Base-by-base conservation (phyloP, 2,888 invertebrate species). In the Amiota mariae region DNA sequence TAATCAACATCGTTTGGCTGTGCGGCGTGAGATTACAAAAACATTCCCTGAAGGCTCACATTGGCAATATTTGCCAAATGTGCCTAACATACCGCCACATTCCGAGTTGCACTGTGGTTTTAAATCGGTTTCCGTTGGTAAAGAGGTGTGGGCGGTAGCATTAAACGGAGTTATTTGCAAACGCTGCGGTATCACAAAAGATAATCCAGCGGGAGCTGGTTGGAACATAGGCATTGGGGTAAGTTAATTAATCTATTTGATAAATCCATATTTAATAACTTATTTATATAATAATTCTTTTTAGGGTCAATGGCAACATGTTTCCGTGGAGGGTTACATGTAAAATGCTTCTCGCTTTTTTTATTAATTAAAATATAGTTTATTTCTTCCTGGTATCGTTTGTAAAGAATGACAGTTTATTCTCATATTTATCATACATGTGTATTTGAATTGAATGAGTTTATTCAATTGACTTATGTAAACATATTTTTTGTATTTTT, bases 31-130 rank as follows among this genome's bases (percentile, higher is more conserved):
- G 86, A 93, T 97, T 70, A 94, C 94, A 3, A 90, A 91, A 49
- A 92, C 93, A 49, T 95, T 94, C 81, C 96, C 94, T 0, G 95
- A 95, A 87, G 97, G 97, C 47, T 95, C 95, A 36, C 93, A 94
- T 84, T 97, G 97, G 97, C 94, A 94, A 89, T 92, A 93, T 87
- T 88, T 94, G 71, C 91, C 91, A 4, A 90, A 92, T 72, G 91
- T 93, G 89, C 91, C 92, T 61, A 91, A 92, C 79, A 91, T 93
- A 84, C 90, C 93, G 48, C 92, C 92, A 51, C 91, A 92, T 78
- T 90, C 91, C 46, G 92, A 92, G 80, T 90, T 88, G 4, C 86
- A 85, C 61, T 82, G 88, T 51, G 92, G 93, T 20, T 95, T 95
- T 86, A 94, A 94, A 81, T 93, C 94, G 73, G 91, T 96, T 1